Evolutionary conservation across 1,140 invertebrate species (phyloP).

Genomic region (Pseudomyrmex pallidus): DNA sequence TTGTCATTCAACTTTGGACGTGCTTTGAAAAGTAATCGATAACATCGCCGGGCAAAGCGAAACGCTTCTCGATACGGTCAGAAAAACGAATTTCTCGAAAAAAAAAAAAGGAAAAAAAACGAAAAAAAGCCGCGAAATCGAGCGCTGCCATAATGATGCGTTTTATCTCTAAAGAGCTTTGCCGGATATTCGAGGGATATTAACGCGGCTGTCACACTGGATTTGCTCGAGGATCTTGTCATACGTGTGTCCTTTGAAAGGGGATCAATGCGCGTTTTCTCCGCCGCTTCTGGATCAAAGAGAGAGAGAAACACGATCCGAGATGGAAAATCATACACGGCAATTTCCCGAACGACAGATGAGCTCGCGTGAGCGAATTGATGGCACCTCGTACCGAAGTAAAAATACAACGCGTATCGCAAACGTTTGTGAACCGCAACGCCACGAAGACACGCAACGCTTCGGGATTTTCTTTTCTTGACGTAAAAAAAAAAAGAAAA

Average conservation of each 20-base stretch:
- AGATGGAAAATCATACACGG: constrained; percentile 33
- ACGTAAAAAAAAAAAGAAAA: background rate
- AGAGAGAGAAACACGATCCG: constrained; percentile 28
- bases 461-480: background rate
- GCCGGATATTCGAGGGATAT: constrained; percentile 43
- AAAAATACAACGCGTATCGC: background rate
- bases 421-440: background rate
- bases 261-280: constrained; percentile 39
- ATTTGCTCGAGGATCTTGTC: constrained; percentile 12
- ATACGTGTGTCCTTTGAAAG: constrained; percentile 40
- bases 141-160: background rate
- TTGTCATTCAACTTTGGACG: constrained; percentile 3
- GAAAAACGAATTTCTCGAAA: background rate
- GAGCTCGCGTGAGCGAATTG: background rate
- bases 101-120: constrained; percentile 2
- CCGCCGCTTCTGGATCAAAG: constrained; percentile 6
- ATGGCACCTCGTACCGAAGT: background rate
- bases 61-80: background rate
- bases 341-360: background rate
- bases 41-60: constrained; percentile 6
- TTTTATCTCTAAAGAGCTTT: constrained; percentile 16
- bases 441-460: background rate
- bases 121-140: constrained; percentile 35
- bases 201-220: constrained; percentile 6
- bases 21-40: constrained; percentile 7